Base-by-base conservation (phyloP, 2,888 invertebrate species). In the Steinernema carpocapsae region DNA sequence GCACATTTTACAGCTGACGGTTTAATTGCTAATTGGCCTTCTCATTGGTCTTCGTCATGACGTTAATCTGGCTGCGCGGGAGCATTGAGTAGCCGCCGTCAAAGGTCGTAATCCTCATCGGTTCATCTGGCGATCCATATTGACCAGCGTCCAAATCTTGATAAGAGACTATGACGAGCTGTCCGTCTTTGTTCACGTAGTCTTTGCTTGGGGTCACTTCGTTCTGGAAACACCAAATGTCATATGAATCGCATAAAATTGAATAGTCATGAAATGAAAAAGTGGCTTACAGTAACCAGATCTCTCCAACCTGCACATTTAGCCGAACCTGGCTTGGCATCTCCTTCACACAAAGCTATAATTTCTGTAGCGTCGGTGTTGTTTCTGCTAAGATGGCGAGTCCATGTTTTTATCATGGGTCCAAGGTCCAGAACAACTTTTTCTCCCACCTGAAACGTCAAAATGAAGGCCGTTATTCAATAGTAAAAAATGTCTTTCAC, bases 181-280 rank as follows among this genome's bases (percentile, higher is more conserved):
- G 22, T 19, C 56, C 56, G 26, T 56, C 56, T 56, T 56, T 26
- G 24, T 24, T 24, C 24, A 56, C 56, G 22, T 24, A 56, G 17
- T 56, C 56, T 22, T 56, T 56, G 56, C 56, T 56, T 17, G 56
- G 56, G 22, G 56, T 56, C 24, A 56, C n/a, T 56, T 56, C 26
- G 24, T 56, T 56, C 56, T 56, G 6, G 26, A 56, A n/a, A n/a
- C n/a, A n/a, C n/a, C n/a, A n/a, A n/a, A n/a, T n/a, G n/a, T n/a
- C n/a, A n/a, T n/a, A n/a, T n/a, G 7, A 26, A 6, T 10, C 14
- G 56, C 22, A 4, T 4, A n/a, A n/a, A n/a, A n/a, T n/a, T n/a
- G n/a, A n/a, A n/a, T n/a, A n/a, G n/a, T n/a, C n/a, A n/a, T n/a
- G n/a, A n/a, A n/a, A n/a, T n/a, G n/a, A n/a, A n/a, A n/a, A n/a